Evolutionary conservation across 2,113 vertebrate species (phyloP).

Genomic region (Hiodon alosoides): DNA sequence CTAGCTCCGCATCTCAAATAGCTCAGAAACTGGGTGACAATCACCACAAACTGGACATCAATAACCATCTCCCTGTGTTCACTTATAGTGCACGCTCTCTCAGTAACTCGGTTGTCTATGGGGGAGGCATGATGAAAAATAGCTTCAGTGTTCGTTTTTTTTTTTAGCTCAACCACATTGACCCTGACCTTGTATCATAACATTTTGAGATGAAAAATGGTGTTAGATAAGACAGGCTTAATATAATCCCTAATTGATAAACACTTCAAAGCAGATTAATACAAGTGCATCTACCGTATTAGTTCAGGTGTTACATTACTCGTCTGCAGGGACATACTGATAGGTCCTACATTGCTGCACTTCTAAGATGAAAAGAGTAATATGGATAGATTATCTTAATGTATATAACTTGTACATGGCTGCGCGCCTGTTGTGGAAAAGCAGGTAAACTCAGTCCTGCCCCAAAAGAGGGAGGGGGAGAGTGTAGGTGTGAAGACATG

Average conservation of each 20-base stretch:
- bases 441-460: background rate
- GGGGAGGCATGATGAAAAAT: background rate
- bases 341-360: slow-evolving; percentile 14
- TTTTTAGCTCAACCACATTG: background rate
- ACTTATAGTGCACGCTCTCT: background rate
- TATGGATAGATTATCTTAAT: background rate
- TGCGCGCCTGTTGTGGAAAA: background rate
- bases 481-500: background rate
- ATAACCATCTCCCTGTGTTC: background rate
- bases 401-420: background rate
- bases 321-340: slow-evolving; percentile 21
- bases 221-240: slow-evolving; percentile 17
- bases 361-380: slow-evolving; percentile 5
- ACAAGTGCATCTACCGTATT: slow-evolving; percentile 22
- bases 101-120: background rate
- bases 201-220: background rate
- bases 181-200: slow-evolving; percentile 7
- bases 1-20: no score
- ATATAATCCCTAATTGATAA: background rate
- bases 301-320: slow-evolving; percentile 22
- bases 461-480: background rate
- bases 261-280: slow-evolving; percentile 14
- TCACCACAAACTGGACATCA: no score
- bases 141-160: background rate
- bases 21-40: background rate